phyloP scores from a whole-genome alignment of 1,140 invertebrate genomes.

The Procambarus clarkii region DNA sequence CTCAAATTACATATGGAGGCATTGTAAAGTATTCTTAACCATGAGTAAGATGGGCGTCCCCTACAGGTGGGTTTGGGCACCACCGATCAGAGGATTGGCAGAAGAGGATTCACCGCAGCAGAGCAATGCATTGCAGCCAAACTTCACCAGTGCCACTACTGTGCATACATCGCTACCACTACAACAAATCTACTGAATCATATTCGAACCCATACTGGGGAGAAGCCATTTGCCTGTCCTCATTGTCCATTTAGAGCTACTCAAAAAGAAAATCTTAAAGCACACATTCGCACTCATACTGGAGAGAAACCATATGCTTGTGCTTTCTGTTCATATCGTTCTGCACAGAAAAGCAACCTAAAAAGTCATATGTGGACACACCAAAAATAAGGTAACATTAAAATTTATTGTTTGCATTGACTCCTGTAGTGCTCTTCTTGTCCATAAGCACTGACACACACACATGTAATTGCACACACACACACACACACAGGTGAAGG shows the following conservation, averaged over 20 bases:
- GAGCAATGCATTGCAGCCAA: constrained; percentile 11
- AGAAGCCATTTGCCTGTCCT: constrained; percentile 52
- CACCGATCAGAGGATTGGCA: neutral
- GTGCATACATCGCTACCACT: constrained; percentile 43
- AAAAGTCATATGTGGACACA: constrained; percentile 48
- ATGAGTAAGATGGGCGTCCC: constrained; percentile 15
- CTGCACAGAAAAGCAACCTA: constrained; percentile 49
- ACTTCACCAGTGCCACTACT: constrained; percentile 39
- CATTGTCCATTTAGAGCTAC: constrained; percentile 47
- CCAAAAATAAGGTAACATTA: constrained; percentile 27
- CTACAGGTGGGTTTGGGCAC: constrained; percentile 21
- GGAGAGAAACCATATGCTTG: constrained; percentile 56
- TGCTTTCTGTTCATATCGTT: constrained; percentile 40
- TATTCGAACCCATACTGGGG: constrained; percentile 45
- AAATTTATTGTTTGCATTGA: neutral
- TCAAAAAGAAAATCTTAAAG: constrained; percentile 53
- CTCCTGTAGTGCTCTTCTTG: neutral
- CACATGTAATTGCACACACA: too few relatives aligned
- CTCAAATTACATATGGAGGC: neutral
- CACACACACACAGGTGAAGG: too few relatives aligned
- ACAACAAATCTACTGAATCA: constrained; percentile 52
- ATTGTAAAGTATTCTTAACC: neutral
- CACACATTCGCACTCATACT: constrained; percentile 49
- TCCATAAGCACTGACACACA: too few relatives aligned
- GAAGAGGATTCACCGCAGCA: constrained; percentile 13